Evolutionary conservation across 2,888 invertebrate genomes (phyloP), one percentile per base, ranked within the genome.

Genomic region (Heliconius cydno): DNA sequence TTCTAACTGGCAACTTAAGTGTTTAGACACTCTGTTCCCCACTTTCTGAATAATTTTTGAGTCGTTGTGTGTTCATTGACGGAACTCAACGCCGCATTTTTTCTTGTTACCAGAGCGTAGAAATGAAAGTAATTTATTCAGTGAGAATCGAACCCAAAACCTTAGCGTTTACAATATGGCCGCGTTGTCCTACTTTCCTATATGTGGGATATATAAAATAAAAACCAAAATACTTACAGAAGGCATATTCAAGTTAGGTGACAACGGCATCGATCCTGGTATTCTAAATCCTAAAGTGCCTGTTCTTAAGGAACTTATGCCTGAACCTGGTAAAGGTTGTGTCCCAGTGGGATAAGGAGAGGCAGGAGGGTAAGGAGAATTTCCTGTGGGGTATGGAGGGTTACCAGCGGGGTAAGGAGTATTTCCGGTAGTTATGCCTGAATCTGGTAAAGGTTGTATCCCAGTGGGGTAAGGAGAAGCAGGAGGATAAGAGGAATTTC

Each of bases 211-310:
- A 19, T 7, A 19, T 2, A 70, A 22, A 76, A 25, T n/a, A 22
- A 34, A 52, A 1, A 15, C 6, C 25, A 13, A 38, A 34, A 28
- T 71, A 79, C 79, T 82, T n/a, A 88, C 85, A 13, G 70, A 70
- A 46, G 75, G 65, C 46, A 66, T 41, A 65, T n/a, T 52, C 34
- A 57, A 4, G 46, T 73, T 73, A 28, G 66, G 65, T 15, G 80
- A 83, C 13, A 57, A 41, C 10, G 78, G 67, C n/a, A 70, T 68
- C 22, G 78, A 30, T 28, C 75, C 71, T 0, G 92, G 90, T 46
- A 88, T 82, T 0, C 80, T 82, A 60, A 90, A 91, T 0, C 90
- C 91, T 3, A 87, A 22, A 12, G 84, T 87, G 0, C 89, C 90
- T 10, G 89, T 88, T 77, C 86, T 90, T 57, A 89, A 72, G 3